Base-by-base conservation (phyloP, 2,113 vertebrate species). In the Xiphophorus couchianus region DNA sequence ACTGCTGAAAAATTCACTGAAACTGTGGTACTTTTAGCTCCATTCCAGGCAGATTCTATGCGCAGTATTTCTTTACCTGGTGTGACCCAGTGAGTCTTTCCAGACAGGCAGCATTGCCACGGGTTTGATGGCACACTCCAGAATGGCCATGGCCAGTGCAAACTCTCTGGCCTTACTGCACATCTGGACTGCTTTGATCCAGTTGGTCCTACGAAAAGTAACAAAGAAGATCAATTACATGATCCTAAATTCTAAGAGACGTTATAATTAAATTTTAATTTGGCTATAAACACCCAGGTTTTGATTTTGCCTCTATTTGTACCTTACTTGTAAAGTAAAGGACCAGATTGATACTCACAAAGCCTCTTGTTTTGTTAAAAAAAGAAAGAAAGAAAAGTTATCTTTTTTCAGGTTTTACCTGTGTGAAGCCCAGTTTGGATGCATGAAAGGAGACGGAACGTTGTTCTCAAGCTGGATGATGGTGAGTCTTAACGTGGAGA, bases 171-270 rank as follows among this genome's bases (percentile, higher is more conserved):
- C 97, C 86, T 99, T 99, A 87, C 97, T 99, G 92, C 98, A 99
- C 98, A 99, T 99, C 91, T 99, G 98, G 84, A 99, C 98, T 28
- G 98, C 98, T 89, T 99, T 99, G 93, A 98, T 99, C 98, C 98
- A 99, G 81, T 99, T 99, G 85, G 97, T 96, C 93, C 98, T 99
- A 28, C 1, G 10, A 84, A 84, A 77, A 76, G 17, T 80, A 80
- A 73, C 8, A 76, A 66, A 19, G 13, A 44, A 44, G 17, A 17
- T 19, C 5, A 48, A 6, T 48, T 19, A 17, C 42, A 5, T 44
- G 42, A 37, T 12, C 10, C 35, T 37, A 37, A 37, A 37, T 37
- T 37, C 35, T 3, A 42, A 42, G 14, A 42, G 13, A 15, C 15
- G 15, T 42, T 42, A 48, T 48, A 15, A 48, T 19, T 48, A 48